Base-by-base conservation (phyloP, 2,113 vertebrate species). In the Apus apus region DNA sequence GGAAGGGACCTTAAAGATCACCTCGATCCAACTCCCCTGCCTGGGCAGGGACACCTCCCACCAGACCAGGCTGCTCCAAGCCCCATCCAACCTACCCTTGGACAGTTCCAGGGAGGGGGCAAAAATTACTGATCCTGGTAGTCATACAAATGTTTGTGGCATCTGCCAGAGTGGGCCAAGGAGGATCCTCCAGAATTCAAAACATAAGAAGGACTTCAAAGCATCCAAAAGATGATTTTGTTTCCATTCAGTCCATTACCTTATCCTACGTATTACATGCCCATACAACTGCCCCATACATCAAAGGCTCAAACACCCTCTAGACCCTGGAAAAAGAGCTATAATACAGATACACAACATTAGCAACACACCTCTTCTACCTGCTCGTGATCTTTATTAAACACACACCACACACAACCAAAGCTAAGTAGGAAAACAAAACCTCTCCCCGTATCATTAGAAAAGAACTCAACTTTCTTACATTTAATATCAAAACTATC, bases 381-480 rank as follows among this genome's bases (percentile, higher is more conserved):
- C 22, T 22, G 10, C 30, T 74, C 9, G 0, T 25, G 12, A 16
- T 12, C 7, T 19, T 32, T 32, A 4, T 19, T 19, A 22, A 57
- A 56, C 13, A 25, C 2, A 1, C 53, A 25, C 6, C 56, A 38
- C 15, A 5, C 40, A 6, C 60, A 29, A 68, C 5, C 1, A 2
- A 46, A 27, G 18, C 18, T 5, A 20, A 68, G 8, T 2, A 68
- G 22, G 15, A 77, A 40, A 23, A 23, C 15, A 73, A 40, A 60
- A 25, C 2, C 38, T 38, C 54, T 57, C 38, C 30, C 5, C 15
- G 1, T 23, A 12, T 19, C 53, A 43, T 70, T 30, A 73, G 9
- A 6, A 8, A 54, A 5, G 11, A 66, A 77, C 15, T 54, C 43
- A 36, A 64, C 15, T 23, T 84, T 68, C 25, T 65, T 34, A 38